phyloP scores from a whole-genome alignment of 53 echinoderm and acorn worm genomes.

The Patiria pectinifera region DNA sequence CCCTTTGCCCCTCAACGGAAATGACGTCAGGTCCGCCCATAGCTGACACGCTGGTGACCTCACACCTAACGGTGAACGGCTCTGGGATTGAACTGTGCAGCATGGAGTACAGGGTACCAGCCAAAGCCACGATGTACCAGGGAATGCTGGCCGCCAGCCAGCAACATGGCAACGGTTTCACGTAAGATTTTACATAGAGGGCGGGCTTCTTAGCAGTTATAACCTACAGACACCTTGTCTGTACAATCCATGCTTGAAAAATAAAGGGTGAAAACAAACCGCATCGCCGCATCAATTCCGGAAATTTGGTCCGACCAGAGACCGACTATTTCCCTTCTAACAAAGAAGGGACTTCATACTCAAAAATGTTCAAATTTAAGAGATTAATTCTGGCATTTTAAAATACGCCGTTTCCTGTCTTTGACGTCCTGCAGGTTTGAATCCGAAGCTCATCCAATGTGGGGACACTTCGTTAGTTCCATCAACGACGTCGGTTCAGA shows the following conservation, averaged over 20 bases:
- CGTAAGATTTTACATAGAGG: constrained; percentile 15
- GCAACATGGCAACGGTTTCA: constrained; percentile 65
- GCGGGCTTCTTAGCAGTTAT: background rate
- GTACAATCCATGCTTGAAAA: no score
- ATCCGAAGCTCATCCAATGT: background rate
- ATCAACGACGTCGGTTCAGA: constrained; percentile 53
- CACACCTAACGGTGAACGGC: constrained; percentile 59
- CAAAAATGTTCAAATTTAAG: background rate
- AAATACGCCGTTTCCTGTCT: no score
- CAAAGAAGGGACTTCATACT: background rate
- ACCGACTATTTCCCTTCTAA: background rate
- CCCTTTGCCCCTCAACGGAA: constrained; percentile 30
- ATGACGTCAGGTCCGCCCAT: constrained; percentile 35
- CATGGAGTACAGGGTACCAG: constrained; percentile 58
- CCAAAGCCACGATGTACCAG: constrained; percentile 66
- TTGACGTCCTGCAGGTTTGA: constrained; percentile 24
- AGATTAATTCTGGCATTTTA: background rate
- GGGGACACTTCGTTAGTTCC: constrained; percentile 57
- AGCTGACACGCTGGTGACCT: constrained; percentile 35
- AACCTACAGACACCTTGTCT: no score
- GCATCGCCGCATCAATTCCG: no score
- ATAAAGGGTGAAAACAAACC: no score
- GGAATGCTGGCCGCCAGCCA: constrained; percentile 70
- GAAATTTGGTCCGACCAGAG: background rate
- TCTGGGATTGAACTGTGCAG: constrained; percentile 19